These are phyloP conservation scores for Drosophila ambigua DNA, from an alignment of 1,140 invertebrate species.

Conservation along the genomic window DNA sequence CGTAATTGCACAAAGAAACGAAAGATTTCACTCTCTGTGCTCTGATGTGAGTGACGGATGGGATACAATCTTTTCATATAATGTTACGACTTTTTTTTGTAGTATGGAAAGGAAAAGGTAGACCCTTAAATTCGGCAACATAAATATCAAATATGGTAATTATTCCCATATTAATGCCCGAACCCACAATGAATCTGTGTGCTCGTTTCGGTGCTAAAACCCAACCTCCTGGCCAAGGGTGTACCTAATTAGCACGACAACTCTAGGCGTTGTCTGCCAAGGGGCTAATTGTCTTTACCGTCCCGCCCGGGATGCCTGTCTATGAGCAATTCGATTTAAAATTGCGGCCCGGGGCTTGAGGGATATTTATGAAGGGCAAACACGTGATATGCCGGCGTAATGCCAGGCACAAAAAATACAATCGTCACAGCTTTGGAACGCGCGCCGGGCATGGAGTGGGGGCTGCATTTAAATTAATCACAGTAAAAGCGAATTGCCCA, in stretches of 20 bases:
- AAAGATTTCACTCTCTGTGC: background rate
- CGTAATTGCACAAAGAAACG: constrained; percentile 39
- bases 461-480: constrained; percentile 79
- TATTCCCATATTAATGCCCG: constrained; percentile 42
- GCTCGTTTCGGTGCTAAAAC: background rate
- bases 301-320: constrained; percentile 8
- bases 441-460: constrained; percentile 2
- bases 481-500: constrained; percentile 81
- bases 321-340: constrained; percentile 75
- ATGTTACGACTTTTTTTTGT: no score
- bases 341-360: constrained; percentile 52
- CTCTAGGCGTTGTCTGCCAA: constrained; percentile 71
- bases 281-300: constrained; percentile 67
- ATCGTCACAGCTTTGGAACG: constrained; percentile 34
- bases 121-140: background rate
- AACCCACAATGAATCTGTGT: constrained; percentile 29
- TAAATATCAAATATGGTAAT: constrained; percentile 32
- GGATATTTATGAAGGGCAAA: constrained; percentile 74
- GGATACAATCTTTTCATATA: background rate
- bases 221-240: constrained; percentile 16
- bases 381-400: constrained; percentile 58
- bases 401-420: constrained; percentile 14
- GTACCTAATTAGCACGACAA: constrained; percentile 65
- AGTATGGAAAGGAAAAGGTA: no score
- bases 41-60: background rate